These are phyloP conservation scores for Dermolepida albohirtum DNA, from an alignment of 2,888 invertebrate genomes.

Conservation along the genomic window DNA sequence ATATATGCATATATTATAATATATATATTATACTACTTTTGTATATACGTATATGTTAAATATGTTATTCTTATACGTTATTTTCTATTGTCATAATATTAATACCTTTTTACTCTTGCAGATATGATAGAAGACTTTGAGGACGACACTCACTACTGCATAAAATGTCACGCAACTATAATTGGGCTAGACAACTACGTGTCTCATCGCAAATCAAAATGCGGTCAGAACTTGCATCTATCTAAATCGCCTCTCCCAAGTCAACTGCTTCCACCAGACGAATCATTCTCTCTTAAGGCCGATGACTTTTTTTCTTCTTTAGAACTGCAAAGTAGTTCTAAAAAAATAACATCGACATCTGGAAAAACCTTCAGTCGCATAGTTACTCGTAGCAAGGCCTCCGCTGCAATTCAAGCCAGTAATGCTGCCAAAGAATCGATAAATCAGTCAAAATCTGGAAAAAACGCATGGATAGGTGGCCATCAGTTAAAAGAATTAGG, in stretches of 20 bases:
- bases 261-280: slow-evolving; percentile 62
- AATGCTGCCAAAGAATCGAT: slow-evolving; percentile 40
- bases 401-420: slow-evolving; percentile 59
- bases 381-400: slow-evolving; percentile 65
- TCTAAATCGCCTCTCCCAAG: slow-evolving; percentile 59
- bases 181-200: slow-evolving; percentile 89
- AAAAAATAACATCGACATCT: slow-evolving; percentile 67
- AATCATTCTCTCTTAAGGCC: slow-evolving; percentile 76
- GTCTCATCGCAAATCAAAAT: slow-evolving; percentile 81
- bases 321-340: slow-evolving; percentile 80
- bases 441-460: slow-evolving; percentile 64
- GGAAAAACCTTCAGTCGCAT: slow-evolving; percentile 63
- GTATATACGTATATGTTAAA: too few relatives aligned
- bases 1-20: too few relatives aligned
- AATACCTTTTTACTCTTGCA: slow-evolving; percentile 44
- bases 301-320: slow-evolving; percentile 89
- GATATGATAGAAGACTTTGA: slow-evolving; percentile 76
- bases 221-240: slow-evolving; percentile 64
- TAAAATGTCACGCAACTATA: slow-evolving; percentile 87
- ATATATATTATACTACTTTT: too few relatives aligned
- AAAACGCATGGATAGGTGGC: slow-evolving; percentile 73
- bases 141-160: slow-evolving; percentile 88
- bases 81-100: not conserved
- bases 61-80: not conserved
- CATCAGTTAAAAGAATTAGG: slow-evolving; percentile 70